Evolutionary conservation across 1,140 invertebrate genomes (phyloP).

Genomic region (Onthophagus taurus): DNA sequence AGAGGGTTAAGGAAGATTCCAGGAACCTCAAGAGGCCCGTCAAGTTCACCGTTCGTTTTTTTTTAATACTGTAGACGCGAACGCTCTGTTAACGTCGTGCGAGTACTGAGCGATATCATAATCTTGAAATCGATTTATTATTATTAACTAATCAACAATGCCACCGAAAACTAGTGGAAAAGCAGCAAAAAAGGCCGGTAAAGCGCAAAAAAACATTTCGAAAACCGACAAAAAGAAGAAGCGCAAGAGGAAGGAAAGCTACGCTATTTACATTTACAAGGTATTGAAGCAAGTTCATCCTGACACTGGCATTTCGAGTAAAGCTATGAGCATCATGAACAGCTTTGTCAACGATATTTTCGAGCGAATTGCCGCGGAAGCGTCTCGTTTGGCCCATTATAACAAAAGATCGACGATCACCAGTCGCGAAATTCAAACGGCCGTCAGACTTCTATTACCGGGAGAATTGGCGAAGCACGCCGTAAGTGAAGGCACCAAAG

Average conservation of each 20-base stretch:
- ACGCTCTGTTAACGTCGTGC: too few species aligned
- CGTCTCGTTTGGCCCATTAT: constrained; percentile 58
- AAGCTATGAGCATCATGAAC: constrained; percentile 51
- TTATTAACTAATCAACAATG: too few species aligned
- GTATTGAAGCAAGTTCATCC: constrained; percentile 63
- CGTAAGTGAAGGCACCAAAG: constrained; percentile 47
- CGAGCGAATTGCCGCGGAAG: constrained; percentile 58
- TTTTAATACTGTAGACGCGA: too few species aligned
- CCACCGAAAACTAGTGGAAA: constrained; percentile 42
- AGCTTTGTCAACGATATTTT: constrained; percentile 51
- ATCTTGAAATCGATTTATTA: too few species aligned
- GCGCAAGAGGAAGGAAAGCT: constrained; percentile 52
- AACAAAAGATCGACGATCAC: constrained; percentile 56
- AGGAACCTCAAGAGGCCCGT: too few species aligned
- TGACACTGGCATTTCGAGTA: constrained; percentile 54
- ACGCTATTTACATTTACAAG: constrained; percentile 61
- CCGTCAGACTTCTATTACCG: constrained; percentile 43
- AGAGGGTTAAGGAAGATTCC: too few species aligned
- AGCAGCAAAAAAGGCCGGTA: constrained; percentile 33
- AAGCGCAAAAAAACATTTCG: constrained; percentile 30
- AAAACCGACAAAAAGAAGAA: constrained; percentile 46
- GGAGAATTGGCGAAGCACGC: constrained; percentile 35
- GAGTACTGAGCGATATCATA: too few species aligned
- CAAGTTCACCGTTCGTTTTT: too few species aligned
- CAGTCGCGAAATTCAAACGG: constrained; percentile 4